These are phyloP conservation scores for Charanyca ferruginea DNA, from an alignment of 2,888 invertebrate genomes.

Conservation along the genomic window DNA sequence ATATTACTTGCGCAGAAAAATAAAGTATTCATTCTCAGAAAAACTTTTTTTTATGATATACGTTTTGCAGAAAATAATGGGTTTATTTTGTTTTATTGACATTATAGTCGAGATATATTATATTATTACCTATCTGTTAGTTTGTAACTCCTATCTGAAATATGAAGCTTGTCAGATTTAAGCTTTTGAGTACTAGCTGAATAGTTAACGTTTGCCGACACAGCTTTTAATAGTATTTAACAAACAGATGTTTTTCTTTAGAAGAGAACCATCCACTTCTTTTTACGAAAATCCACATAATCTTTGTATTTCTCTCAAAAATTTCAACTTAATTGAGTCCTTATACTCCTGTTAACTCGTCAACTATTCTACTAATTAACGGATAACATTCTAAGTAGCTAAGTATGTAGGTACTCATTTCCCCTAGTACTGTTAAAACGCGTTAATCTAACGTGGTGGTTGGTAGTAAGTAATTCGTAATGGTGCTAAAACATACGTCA, in stretches of 20 bases:
- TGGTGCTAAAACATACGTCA: conserved; percentile 43
- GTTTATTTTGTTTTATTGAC: background rate
- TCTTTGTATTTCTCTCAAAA: no score
- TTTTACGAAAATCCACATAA: background rate
- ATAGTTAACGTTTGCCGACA: no score
- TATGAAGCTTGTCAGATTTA: background rate
- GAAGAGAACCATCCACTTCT: background rate
- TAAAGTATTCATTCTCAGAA: conserved; percentile 12
- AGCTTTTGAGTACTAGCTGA: background rate
- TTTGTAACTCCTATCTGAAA: background rate
- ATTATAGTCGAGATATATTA: background rate
- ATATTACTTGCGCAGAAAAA: conserved; percentile 6
- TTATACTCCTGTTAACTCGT: no score
- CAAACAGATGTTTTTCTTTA: background rate
- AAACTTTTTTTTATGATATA: conserved; percentile 1
- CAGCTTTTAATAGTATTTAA: no score
- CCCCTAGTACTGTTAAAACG: conserved; percentile 9
- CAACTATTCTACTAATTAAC: background rate
- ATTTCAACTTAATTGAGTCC: no score
- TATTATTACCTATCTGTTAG: background rate
- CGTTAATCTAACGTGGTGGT: conserved; percentile 19
- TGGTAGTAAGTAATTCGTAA: conserved; percentile 40
- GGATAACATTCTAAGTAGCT: no score
- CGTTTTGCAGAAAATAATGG: background rate
- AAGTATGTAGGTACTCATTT: background rate